Base-by-base conservation (phyloP, 2,113 vertebrate genomes). In the Alces alces region DNA sequence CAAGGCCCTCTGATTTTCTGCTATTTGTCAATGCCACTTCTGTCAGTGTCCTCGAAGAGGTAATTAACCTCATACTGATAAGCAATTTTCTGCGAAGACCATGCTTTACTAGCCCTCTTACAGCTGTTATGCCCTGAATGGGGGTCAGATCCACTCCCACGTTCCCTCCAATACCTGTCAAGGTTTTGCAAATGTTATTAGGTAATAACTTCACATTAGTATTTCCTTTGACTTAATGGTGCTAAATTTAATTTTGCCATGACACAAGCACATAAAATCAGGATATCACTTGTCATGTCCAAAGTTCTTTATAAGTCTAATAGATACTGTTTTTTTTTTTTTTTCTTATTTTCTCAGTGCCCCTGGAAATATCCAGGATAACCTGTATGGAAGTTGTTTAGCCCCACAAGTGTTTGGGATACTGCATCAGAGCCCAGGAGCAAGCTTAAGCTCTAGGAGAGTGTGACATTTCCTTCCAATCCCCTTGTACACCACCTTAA, bases 161-260 rank as follows among this genome's bases (percentile, higher is more conserved):
- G 11, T 93, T 96, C 64, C 84, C 61, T 86, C 89, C 84, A 93
- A 52, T 66, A 52, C 28, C 85, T 96, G 88, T 84, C 92, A 96
- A 95, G 76, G 7, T 23, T 96, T 54, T 92, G 61, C 25, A 93
- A 92, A 87, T 92, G 96, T 82, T 93, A 97, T 94, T 36, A 95
- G 54, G 33, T 25, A 96, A 98, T 97, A 98, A 97, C 55, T 97
- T 82, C 79, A 97, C 85, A 86, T 92, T 58, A 97, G 88, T 50
- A 97, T 96, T 98, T 97, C 86, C 54, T 97, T 92, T 92, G 10
- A 16, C 25, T 97, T 96, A 95, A 92, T 93, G 70, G 89, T 88
- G 73, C 23, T 83, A 96, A 95, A 97, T 93, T 97, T 96, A 96
- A 95, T 93, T 82, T 86, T 0, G 0, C 2, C 52, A 86, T 47